Base-by-base conservation (phyloP, 2,113 vertebrate genomes). In the Campylomormyrus numenius region DNA sequence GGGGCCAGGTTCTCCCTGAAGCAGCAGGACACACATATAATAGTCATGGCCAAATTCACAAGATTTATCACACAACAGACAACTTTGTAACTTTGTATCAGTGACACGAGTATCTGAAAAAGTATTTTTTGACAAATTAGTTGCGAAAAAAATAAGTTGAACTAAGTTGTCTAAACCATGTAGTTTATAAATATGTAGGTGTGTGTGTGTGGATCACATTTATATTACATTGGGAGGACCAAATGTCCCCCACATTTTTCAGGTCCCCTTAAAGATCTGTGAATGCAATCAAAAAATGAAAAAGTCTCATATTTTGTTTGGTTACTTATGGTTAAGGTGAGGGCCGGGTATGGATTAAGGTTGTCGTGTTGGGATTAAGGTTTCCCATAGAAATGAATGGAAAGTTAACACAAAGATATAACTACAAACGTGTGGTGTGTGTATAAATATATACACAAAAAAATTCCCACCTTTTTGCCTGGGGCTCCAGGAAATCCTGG, bases 401-500 rank as follows among this genome's bases (percentile, higher is more conserved):
- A 53, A 53, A 53, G 52, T 19, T 2, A 17, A 5, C 52, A 53
- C 17, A 53, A 53, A 56, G 19, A 21, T 56, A 56, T 56, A 56
- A 53, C 6, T 53, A 53, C 52, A 53, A 53, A 5, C 5, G 52
- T 21, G 52, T 21, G 52, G 17, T 19, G 53, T 56, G 5, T 56
- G 19, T 21, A 21, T 56, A 83, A 83, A 35, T 13, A 83, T 19
- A 35, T 35, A 24, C 56, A n/a, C 21, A 88, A n/a, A 42, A 58
- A 2, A 88, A 39, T 89, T 92, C 93, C 94, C 94, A 96, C 98
- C 97, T 99, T 99, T 93, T 97, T 92, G 89, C 98, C 98, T 92
- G 98, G 98, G 86, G 91, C 89, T 93, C 98, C 98, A 89, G 98
- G 98, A 95, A 99, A 99, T 87, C 98, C 98, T 83, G 98, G 31